Evolutionary conservation across 2,797 vertebrate genomes (phyloP).

Genomic region (Pteronotus mesoamericanus): DNA sequence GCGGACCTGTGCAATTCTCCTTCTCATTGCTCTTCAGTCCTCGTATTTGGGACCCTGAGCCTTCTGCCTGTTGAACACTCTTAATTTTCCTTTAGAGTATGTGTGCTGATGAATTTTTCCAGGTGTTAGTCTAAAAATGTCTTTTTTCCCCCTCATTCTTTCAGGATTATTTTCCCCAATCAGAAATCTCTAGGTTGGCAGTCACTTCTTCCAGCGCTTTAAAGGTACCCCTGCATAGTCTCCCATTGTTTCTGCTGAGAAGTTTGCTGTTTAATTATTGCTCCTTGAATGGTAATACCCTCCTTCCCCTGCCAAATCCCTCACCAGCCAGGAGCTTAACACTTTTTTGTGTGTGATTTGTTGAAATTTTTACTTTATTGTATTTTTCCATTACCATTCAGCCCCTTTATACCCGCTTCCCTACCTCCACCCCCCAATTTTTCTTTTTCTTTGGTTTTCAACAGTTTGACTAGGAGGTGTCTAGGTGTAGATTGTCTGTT

Average conservation of each 20-base stretch:
- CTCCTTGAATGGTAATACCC: neutral
- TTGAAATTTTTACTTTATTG: neutral
- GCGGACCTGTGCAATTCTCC: neutral
- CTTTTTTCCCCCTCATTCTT: neutral
- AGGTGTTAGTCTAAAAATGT: neutral
- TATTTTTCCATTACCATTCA: neutral
- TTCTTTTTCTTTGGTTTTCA: neutral
- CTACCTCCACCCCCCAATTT: neutral
- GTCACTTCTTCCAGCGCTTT: neutral
- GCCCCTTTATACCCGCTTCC: neutral
- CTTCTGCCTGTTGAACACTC: neutral
- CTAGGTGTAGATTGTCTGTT: neutral
- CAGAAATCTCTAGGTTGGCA: neutral
- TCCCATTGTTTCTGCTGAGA: neutral
- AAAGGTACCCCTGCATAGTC: neutral
- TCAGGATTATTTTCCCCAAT: neutral
- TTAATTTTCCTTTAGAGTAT: neutral
- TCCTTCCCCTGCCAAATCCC: accelerated
- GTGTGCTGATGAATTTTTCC: neutral
- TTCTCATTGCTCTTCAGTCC: neutral
- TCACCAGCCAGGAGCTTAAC: too few relatives aligned
- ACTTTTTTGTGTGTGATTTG: too few relatives aligned
- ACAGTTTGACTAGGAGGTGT: neutral
- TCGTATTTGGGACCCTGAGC: neutral
- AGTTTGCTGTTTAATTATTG: neutral